phyloP scores from a whole-genome alignment of 2,113 vertebrate genomes.

The Neofelis nebulosa region DNA sequence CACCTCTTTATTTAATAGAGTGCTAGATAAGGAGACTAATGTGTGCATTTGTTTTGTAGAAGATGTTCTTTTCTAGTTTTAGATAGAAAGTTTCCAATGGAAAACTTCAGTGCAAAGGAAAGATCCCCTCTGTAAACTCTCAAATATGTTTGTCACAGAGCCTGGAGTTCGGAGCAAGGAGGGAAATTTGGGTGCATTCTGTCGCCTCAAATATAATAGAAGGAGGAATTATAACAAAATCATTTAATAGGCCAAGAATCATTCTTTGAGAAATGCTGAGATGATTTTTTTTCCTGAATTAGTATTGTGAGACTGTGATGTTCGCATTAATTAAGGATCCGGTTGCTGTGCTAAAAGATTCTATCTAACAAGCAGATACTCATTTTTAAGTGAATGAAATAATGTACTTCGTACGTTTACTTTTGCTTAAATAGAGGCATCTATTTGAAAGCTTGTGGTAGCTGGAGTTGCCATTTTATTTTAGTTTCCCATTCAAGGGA shows the following conservation, averaged over 20 bases:
- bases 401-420: not conserved
- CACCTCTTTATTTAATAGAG: slow-evolving; percentile 71
- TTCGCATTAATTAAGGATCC: not conserved
- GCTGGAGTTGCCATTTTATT: not conserved
- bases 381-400: not conserved
- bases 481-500: not conserved
- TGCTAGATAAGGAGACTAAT: slow-evolving; percentile 17
- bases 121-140: not conserved
- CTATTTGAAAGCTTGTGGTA: not conserved
- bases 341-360: not conserved
- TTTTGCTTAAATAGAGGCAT: not conserved
- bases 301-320: not conserved
- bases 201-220: not conserved
- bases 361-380: not conserved
- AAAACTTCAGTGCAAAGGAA: not conserved
- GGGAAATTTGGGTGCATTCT: not conserved
- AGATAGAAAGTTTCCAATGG: not conserved
- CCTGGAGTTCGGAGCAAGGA: not conserved
- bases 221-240: not conserved
- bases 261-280: not conserved
- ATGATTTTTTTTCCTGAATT: not conserved
- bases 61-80: not conserved
- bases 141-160: not conserved
- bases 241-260: not conserved
- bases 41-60: not conserved